phyloP scores from a whole-genome alignment of 2,113 vertebrate species.

The Eulemur rufifrons region DNA sequence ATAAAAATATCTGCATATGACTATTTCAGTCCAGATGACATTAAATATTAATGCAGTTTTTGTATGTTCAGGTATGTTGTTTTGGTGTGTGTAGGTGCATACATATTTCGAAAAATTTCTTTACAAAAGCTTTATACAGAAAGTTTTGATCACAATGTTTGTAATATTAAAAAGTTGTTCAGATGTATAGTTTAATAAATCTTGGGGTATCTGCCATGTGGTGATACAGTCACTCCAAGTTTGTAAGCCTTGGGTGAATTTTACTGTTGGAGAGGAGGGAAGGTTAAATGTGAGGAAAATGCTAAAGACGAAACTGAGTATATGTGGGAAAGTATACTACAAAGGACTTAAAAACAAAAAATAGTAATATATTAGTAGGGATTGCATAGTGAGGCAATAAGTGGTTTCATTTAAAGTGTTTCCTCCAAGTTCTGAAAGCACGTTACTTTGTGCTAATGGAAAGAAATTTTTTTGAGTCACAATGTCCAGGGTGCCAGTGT shows the following conservation, averaged over 20 bases:
- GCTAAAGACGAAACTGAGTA: not conserved
- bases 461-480: not conserved
- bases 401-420: not conserved
- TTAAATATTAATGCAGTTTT: not conserved
- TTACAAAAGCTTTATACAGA: not conserved
- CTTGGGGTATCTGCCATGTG: not conserved
- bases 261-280: not conserved
- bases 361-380: not conserved
- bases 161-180: not conserved
- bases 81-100: not conserved
- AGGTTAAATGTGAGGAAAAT: not conserved
- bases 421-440: not conserved
- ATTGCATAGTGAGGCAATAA: not conserved
- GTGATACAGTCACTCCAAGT: not conserved
- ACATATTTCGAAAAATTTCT: not conserved
- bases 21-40: not conserved
- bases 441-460: not conserved
- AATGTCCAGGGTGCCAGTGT: not conserved
- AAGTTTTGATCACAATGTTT: not conserved
- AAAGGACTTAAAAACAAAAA: not conserved
- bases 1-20: not conserved
- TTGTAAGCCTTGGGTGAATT: not conserved
- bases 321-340: not conserved
- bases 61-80: not conserved
- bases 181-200: not conserved